phyloP scores from a whole-genome alignment of 2,797 vertebrate genomes.

The Paguma larvata region DNA sequence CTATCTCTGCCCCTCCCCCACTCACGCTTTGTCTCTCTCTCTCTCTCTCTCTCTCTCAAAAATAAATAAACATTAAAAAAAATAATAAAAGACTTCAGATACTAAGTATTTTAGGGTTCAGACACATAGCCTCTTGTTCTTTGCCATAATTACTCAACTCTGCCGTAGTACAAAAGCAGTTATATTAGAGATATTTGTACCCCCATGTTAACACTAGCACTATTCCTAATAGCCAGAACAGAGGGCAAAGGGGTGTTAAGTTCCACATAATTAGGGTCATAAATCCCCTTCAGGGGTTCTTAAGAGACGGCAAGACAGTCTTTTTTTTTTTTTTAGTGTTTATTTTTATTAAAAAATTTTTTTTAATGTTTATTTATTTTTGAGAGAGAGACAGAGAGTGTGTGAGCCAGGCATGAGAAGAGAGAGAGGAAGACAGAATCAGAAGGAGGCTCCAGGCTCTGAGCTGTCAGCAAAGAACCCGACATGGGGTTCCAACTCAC shows the following conservation, averaged over 20 bases:
- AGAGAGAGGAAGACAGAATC: too few relatives aligned
- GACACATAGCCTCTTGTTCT: not conserved
- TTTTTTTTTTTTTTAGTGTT: not conserved
- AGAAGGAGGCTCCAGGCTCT: too few relatives aligned
- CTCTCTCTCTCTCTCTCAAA: too few relatives aligned
- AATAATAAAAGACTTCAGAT: not conserved
- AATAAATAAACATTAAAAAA: too few relatives aligned
- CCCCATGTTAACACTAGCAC: not conserved
- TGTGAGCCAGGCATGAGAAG: too few relatives aligned
- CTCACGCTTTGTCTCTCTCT: too few relatives aligned
- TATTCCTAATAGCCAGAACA: not conserved
- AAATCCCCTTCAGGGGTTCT: not conserved
- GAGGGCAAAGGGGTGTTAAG: not conserved
- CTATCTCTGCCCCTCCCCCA: too few relatives aligned
- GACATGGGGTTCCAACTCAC: too few relatives aligned
- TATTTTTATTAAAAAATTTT: too few relatives aligned
- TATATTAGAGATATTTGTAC: not conserved
- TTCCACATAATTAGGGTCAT: not conserved
- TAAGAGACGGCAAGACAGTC: not conserved
- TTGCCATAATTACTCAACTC: not conserved
- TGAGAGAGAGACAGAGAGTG: too few relatives aligned
- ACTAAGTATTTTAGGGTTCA: not conserved
- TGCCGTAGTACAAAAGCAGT: not conserved
- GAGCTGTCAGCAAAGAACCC: too few relatives aligned
- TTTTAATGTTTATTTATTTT: too few relatives aligned